Conservation (phyloP, 2,888 invertebrate genomes). For the Nemotelus pantherinus region DNA sequence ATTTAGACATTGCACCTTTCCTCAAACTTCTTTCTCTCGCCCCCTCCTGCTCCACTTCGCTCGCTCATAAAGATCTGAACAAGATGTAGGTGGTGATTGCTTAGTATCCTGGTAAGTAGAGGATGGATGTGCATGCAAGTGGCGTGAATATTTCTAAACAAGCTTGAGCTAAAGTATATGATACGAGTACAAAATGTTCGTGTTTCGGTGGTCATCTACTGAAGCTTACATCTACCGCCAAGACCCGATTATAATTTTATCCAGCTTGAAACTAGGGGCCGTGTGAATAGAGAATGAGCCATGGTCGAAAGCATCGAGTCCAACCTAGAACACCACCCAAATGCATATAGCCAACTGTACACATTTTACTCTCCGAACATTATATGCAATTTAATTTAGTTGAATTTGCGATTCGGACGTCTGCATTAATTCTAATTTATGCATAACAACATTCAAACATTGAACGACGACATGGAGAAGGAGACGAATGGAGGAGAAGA, state of each 20-base stretch:
- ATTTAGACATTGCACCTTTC: too few relatives aligned
- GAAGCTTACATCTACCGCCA: conserved; percentile 6
- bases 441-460: conserved; percentile 57
- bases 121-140: too few relatives aligned
- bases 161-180: neutral
- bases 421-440: conserved; percentile 58
- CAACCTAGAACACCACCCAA: conserved; percentile 18
- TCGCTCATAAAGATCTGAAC: too few relatives aligned
- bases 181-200: neutral
- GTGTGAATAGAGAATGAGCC: conserved; percentile 3
- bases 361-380: conserved; percentile 39
- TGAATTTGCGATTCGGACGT: conserved; percentile 56
- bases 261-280: neutral
- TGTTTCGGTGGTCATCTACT: conserved; percentile 14
- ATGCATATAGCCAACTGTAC: conserved; percentile 14
- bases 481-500: conserved; percentile 1
- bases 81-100: too few relatives aligned
- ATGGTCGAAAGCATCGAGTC: conserved; percentile 17
- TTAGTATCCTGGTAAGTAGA: too few relatives aligned
- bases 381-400: conserved; percentile 49
- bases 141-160: conserved; percentile 13
- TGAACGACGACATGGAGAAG: conserved; percentile 53
- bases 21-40: too few relatives aligned
- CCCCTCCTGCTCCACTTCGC: too few relatives aligned
- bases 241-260: conserved; percentile 12